Percentiles rank a stretch among this genome's conserved stretches.
These are phyloP conservation scores for Daktulosphaira vitifoliae DNA, from an alignment of 1,140 invertebrate species.

Conservation along the genomic window DNA sequence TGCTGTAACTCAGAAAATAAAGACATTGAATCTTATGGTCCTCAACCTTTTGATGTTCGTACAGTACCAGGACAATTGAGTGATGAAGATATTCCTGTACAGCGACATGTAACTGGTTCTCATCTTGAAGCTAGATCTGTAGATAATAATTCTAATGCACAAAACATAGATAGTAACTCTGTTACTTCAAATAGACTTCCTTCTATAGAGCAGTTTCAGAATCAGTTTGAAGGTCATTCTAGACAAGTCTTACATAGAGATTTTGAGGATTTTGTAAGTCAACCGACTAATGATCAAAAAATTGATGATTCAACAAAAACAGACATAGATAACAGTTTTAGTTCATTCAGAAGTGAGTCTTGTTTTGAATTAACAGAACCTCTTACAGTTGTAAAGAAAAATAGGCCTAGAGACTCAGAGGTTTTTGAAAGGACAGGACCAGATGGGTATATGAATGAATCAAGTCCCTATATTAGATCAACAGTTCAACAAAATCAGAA, in stretches of 20 bases:
- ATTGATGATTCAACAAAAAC: constrained; percentile 5
- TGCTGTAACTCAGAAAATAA: constrained; percentile 11
- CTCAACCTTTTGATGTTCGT: constrained; percentile 52
- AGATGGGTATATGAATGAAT: constrained; percentile 19
- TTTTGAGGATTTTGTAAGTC: constrained; percentile 17
- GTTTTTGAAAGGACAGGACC: constrained; percentile 32
- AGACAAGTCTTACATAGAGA: constrained; percentile 28
- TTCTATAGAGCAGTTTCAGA: neutral
- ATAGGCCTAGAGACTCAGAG: constrained; percentile 1
- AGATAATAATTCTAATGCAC: constrained; percentile 3
- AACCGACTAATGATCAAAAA: constrained; percentile 6
- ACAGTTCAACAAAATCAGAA: constrained; percentile 45
- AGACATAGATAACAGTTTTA: constrained; percentile 12
- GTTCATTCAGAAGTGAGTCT: constrained; percentile 10
- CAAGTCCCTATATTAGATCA: constrained; percentile 43
- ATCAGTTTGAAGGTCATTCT: constrained; percentile 17
- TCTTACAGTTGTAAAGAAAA: constrained; percentile 11
- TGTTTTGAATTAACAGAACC: constrained; percentile 14
- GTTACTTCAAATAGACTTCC: neutral
- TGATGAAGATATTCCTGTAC: constrained; percentile 43
- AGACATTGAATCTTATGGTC: constrained; percentile 36
- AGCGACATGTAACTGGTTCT: constrained; percentile 35
- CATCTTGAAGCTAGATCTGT: constrained; percentile 8
- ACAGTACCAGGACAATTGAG: constrained; percentile 58
- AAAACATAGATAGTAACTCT: constrained; percentile 1